Percentiles rank a stretch among this genome's conserved stretches.
Evolutionary conservation across 1,140 invertebrate genomes (phyloP).

Genomic region (Rhysida immarginata): DNA sequence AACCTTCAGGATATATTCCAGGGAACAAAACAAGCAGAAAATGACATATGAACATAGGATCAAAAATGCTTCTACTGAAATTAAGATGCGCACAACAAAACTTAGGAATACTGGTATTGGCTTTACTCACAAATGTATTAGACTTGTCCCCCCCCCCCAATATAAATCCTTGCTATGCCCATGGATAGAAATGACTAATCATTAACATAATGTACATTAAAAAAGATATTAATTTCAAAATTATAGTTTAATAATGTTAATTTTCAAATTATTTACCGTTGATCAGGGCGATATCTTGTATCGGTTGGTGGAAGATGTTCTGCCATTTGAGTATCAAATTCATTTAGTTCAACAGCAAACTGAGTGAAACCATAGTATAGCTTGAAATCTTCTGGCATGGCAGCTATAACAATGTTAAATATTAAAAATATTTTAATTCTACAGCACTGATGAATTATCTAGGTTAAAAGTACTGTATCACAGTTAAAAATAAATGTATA

Average conservation of each 20-base stretch:
- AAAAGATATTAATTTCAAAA: background rate
- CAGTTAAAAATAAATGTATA: too few species aligned
- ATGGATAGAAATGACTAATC: background rate
- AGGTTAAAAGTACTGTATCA: too few species aligned
- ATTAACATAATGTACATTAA: background rate
- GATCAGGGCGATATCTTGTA: constrained; percentile 46
- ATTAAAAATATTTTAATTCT: too few species aligned
- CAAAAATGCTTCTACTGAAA: too few species aligned
- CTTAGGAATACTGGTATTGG: too few species aligned
- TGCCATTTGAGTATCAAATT: constrained; percentile 46
- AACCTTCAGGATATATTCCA: too few species aligned
- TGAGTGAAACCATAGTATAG: constrained; percentile 69
- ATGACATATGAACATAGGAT: too few species aligned
- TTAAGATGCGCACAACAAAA: background rate
- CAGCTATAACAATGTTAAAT: constrained; percentile 33
- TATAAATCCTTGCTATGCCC: background rate
- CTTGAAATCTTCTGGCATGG: constrained; percentile 63
- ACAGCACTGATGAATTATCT: too few species aligned
- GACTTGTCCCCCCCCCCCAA: background rate
- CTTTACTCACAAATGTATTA: background rate
- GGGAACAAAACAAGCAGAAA: too few species aligned
- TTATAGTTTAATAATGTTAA: background rate
- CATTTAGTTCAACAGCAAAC: constrained; percentile 73
- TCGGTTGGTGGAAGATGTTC: constrained; percentile 54
- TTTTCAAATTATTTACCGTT: constrained; percentile 26